Base-by-base conservation (phyloP, 2,797 vertebrate genomes). In the Chanos chanos region DNA sequence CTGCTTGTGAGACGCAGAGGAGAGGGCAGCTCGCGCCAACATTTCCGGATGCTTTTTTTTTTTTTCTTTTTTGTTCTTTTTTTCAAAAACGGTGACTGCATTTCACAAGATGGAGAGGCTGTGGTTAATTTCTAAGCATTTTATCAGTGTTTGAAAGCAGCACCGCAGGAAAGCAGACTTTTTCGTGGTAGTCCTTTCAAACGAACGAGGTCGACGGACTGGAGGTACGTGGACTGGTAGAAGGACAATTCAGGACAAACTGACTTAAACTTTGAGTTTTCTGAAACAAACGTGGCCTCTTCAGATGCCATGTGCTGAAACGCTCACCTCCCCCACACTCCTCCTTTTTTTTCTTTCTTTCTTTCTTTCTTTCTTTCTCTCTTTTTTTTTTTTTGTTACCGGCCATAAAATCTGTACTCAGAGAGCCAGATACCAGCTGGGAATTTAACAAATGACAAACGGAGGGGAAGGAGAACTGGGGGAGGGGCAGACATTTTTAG, bases 341-440 rank as follows among this genome's bases (percentile, higher is more conserved):
- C 71, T 27, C 44, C 8, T 6, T 43, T 7, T 33, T 25, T 34
- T 44, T 45, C 48, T 53, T 51, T 64, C 67, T 68, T 75, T 72
- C 75, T 79, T 76, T 80, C 70, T 44, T 79, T 80, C 80, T 78
- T 74, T n/a, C n/a, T n/a, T n/a, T n/a, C 53, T 51, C 64, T 67
- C 68, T 75, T 72, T 75, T 79, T 76, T 80, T 70, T 44, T 79
- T 80, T 80, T 78, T 74, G 79, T 82, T 82, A 83, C 78, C 78
- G 78, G 81, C 70, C 71, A 71, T 77, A 67, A 74, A 82, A 87
- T 86, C 83, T 83, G 77, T 64, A 60, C 80, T 77, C 61, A 64
- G 51, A 55, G 80, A 90, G 85, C 66, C 67, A 78, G 51, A 67
- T 78, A 73, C 75, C 75, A 74, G 58, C 72, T 77, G 77, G 53